A percentile compares a stretch with the other conserved stretches of the same genome.
These are phyloP conservation scores for Gambusia holbrooki DNA, from an alignment of 2,113 vertebrate species.

Conservation along the genomic window DNA sequence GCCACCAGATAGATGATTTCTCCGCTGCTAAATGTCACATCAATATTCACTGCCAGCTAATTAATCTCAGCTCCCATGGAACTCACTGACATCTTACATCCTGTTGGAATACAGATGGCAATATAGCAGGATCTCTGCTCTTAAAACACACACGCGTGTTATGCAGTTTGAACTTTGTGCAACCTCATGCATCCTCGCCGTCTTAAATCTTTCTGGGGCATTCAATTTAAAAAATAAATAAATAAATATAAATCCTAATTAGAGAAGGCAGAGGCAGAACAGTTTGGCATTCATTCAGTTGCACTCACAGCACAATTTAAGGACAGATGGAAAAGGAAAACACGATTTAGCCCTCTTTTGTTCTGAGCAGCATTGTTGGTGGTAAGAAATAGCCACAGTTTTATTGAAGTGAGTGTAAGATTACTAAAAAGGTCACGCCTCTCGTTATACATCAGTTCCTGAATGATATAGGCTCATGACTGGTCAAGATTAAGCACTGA, in stretches of 20 bases:
- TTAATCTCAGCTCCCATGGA: conserved; percentile 63
- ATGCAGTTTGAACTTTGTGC: conserved; percentile 27
- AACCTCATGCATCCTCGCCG: not conserved
- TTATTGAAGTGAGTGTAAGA: conserved; percentile 35
- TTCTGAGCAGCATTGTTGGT: conserved; percentile 20
- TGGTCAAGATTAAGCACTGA: conserved; percentile 17
- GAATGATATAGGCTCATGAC: conserved; percentile 4
- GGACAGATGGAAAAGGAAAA: conserved; percentile 28
- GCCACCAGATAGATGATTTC: conserved; percentile 64
- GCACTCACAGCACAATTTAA: conserved; percentile 27
- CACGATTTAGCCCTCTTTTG: conserved; percentile 20
- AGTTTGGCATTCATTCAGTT: conserved; percentile 16
- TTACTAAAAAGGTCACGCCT: conserved; percentile 42
- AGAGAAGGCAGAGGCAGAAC: not conserved
- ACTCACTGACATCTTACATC: conserved; percentile 55
- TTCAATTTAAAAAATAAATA: not conserved
- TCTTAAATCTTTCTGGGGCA: not conserved
- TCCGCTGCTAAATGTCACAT: conserved; percentile 75
- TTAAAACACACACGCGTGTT: conserved; percentile 20
- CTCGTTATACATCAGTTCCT: conserved; percentile 18
- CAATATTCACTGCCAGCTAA: conserved; percentile 71
- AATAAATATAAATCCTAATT: not conserved
- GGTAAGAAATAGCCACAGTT: conserved; percentile 33
- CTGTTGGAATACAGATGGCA: conserved; percentile 62
- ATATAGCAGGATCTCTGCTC: conserved; percentile 39